A percentile compares a stretch with the other conserved stretches of the same genome.
These are phyloP conservation scores for Salpingus planirostris DNA, from an alignment of 2,888 invertebrate species.

Conservation along the genomic window DNA sequence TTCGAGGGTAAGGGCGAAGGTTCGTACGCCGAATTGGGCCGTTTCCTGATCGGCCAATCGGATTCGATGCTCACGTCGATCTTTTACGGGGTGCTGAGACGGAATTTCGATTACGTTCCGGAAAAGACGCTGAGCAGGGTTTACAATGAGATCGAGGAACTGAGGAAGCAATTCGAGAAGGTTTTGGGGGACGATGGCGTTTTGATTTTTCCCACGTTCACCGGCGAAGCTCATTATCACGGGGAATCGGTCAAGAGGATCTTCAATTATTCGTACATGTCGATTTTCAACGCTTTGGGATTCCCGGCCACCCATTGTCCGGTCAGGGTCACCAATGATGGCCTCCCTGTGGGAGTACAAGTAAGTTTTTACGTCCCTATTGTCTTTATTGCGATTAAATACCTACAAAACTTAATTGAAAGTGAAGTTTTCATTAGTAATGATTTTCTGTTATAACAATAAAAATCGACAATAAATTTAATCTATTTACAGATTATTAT, in stretches of 20 bases:
- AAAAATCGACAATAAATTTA: no score
- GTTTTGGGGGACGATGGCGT: constrained; percentile 59
- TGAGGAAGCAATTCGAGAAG: constrained; percentile 49
- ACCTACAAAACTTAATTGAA: no score
- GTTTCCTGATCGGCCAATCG: constrained; percentile 54
- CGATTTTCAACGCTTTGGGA: constrained; percentile 73
- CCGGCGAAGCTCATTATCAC: constrained; percentile 58
- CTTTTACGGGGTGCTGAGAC: constrained; percentile 43
- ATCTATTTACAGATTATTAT: no score
- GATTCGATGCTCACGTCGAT: constrained; percentile 59
- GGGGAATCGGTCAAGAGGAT: constrained; percentile 57
- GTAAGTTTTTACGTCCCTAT: no score
- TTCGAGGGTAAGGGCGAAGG: constrained; percentile 57
- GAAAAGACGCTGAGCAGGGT: constrained; percentile 7
- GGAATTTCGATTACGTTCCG: constrained; percentile 20
- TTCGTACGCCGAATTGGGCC: constrained; percentile 55
- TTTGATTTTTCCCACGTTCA: constrained; percentile 59
- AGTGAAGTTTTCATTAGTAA: no score
- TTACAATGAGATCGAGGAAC: constrained; percentile 42
- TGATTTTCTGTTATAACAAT: no score
- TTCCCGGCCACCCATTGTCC: constrained; percentile 81
- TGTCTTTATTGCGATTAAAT: no score
- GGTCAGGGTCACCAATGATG: constrained; percentile 60
- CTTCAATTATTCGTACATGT: constrained; percentile 67
- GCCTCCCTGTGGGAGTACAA: constrained; percentile 66